phyloP scores from a whole-genome alignment of 2,888 invertebrate genomes.

The Tinea pellionella region DNA sequence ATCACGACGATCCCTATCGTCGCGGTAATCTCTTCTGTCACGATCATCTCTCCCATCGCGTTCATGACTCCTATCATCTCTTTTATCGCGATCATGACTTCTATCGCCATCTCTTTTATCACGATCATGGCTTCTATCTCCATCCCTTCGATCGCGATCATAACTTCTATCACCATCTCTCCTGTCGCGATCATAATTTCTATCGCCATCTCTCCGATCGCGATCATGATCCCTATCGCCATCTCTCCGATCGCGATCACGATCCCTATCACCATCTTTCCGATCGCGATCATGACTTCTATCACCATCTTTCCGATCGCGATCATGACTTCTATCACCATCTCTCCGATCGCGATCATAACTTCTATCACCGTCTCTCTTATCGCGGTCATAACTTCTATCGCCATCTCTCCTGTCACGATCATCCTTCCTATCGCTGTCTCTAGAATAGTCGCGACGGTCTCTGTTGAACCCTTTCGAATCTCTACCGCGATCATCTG shows the following conservation, averaged over 20 bases:
- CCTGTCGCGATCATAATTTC: conserved; percentile 30
- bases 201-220: conserved; percentile 22
- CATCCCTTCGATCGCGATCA: conserved; percentile 24
- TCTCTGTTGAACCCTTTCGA: conserved; percentile 12
- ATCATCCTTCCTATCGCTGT: conserved; percentile 36
- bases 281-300: conserved; percentile 21
- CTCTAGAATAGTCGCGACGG: conserved; percentile 16
- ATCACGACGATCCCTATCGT: conserved; percentile 37
- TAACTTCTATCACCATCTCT: conserved; percentile 22
- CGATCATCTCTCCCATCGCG: conserved; percentile 13
- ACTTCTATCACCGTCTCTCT: conserved; percentile 24
- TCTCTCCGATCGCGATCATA: conserved; percentile 25
- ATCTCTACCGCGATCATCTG: conserved; percentile 32
- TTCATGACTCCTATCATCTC: conserved; percentile 16
- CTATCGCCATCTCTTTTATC: conserved; percentile 24
- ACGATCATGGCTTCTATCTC: conserved; percentile 20
- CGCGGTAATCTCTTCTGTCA: conserved; percentile 42
- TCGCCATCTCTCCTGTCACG: conserved; percentile 50
- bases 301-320: conserved; percentile 24
- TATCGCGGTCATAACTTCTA: conserved; percentile 34
- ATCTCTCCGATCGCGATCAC: conserved; percentile 46
- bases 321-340: conserved; percentile 24
- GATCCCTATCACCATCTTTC: conserved; percentile 30
- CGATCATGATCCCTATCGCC: conserved; percentile 41
- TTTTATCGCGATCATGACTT: conserved; percentile 16